These are phyloP conservation scores for Malurus leucopterus DNA, from an alignment of 2,797 vertebrate genomes.

Conservation along the genomic window DNA sequence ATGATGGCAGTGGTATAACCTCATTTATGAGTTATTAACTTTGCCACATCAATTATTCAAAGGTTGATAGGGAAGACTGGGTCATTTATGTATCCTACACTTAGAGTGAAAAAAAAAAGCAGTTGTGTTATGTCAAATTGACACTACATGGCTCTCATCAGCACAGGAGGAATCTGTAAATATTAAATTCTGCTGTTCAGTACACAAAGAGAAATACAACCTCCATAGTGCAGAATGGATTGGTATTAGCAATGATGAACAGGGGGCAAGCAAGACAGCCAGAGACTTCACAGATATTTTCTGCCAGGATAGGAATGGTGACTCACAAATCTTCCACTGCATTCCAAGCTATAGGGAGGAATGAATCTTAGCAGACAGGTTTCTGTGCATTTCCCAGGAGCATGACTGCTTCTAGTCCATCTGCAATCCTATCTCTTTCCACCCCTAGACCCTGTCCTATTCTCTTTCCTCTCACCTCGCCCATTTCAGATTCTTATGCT, in stretches of 20 bases:
- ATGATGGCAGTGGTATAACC: neutral
- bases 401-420: conserved; percentile 4
- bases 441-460: conserved; percentile 34
- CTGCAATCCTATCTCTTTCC: conserved; percentile 44
- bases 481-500: neutral
- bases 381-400: conserved; percentile 48
- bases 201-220: conserved; percentile 7
- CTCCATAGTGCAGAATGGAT: neutral
- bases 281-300: conserved; percentile 57
- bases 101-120: neutral
- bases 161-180: conserved; percentile 2
- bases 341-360: conserved; percentile 39
- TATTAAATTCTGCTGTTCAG: neutral
- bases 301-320: conserved; percentile 32
- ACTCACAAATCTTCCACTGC: conserved; percentile 46
- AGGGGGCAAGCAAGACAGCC: conserved; percentile 21
- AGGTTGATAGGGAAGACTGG: conserved; percentile 10
- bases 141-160: conserved; percentile 2
- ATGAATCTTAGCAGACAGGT: conserved; percentile 52
- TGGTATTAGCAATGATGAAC: conserved; percentile 21
- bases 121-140: conserved; percentile 12
- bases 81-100: neutral
- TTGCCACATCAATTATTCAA: conserved; percentile 36
- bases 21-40: conserved; percentile 42
- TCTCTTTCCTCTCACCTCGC: conserved; percentile 40